Percentiles rank a stretch among this genome's conserved stretches.
phyloP scores from a whole-genome alignment of 2,113 vertebrate genomes.

The Eudyptes chrysolophus region DNA sequence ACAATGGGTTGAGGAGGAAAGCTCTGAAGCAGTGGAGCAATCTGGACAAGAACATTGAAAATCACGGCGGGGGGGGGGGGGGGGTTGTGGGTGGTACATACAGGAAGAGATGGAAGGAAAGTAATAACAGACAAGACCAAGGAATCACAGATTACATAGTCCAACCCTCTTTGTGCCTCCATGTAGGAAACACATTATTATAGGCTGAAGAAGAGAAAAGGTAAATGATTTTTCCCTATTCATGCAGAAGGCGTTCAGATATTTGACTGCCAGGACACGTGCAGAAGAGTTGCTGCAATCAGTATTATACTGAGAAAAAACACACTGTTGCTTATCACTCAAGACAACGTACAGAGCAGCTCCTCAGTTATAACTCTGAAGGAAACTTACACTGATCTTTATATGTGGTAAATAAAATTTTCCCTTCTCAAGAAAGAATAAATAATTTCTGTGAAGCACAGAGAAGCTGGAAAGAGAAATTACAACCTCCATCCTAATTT shows the following conservation, averaged over 20 bases:
- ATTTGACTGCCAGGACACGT: background rate
- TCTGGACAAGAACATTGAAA: background rate
- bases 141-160: background rate
- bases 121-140: background rate
- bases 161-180: background rate
- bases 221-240: background rate
- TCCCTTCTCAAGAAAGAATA: background rate
- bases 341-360: background rate
- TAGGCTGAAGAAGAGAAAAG: background rate
- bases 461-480: background rate
- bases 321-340: background rate
- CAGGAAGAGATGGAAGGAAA: background rate
- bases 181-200: background rate
- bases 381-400: background rate
- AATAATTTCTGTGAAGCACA: background rate
- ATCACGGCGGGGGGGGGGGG: rapidly evolving
- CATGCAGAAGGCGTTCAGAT: background rate
- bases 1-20: background rate
- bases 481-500: background rate
- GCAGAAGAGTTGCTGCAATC: background rate
- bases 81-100: background rate
- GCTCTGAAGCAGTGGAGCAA: background rate
- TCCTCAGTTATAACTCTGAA: background rate
- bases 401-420: background rate
- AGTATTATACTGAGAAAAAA: background rate